phyloP scores from a whole-genome alignment of 2,797 vertebrate species.

The Acanthurus lineatus region DNA sequence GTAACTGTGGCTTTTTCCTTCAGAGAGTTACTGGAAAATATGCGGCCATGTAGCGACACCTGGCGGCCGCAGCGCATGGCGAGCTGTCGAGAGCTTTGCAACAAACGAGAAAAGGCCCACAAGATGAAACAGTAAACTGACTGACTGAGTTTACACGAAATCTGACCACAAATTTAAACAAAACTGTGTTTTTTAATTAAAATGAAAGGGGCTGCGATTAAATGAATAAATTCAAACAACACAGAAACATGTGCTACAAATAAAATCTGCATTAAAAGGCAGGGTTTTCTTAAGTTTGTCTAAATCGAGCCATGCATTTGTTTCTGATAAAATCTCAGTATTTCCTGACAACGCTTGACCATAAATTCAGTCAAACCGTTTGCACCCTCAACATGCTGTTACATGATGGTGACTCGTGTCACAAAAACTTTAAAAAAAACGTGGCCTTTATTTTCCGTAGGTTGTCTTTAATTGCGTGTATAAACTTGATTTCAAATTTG shows the following conservation, averaged over 20 bases:
- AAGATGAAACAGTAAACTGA: constrained; percentile 14
- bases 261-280: constrained; percentile 9
- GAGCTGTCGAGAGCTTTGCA: constrained; percentile 5
- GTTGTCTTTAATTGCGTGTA: constrained; percentile 12
- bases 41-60: constrained; percentile 95
- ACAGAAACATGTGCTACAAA: neutral
- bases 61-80: constrained; percentile 81
- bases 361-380: constrained; percentile 26
- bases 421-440: constrained; percentile 7
- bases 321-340: neutral
- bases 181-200: constrained; percentile 4
- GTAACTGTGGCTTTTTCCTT: constrained; percentile 75
- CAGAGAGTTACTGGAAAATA: constrained; percentile 68
- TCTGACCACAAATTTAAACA: neutral
- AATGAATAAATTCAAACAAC: neutral
- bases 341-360: neutral
- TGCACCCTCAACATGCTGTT: neutral
- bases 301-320: neutral
- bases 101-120: constrained; percentile 58
- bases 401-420: constrained; percentile 8
- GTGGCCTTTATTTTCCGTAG: constrained; percentile 2
- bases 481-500: neutral
- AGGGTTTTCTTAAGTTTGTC: constrained; percentile 7
- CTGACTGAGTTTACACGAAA: neutral
- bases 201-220: rapidly evolving